These are phyloP conservation scores for Ips typographus DNA, from an alignment of 1,140 invertebrate genomes.

Conservation along the genomic window DNA sequence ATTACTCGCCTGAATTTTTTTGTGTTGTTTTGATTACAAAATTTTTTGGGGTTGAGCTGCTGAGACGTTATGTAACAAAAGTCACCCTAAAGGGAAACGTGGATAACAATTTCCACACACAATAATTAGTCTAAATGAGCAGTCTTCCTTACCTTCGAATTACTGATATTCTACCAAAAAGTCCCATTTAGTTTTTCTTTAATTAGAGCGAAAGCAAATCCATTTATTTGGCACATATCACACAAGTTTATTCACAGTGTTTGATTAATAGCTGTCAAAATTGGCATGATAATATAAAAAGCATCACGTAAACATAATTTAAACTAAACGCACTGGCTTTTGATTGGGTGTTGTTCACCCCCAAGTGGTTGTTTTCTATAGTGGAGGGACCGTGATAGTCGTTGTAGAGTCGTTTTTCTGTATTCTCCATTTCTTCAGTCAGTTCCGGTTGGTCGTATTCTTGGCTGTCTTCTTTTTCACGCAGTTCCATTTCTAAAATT, in stretches of 20 bases:
- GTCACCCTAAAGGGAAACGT: background rate
- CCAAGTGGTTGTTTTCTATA: slow-evolving; percentile 43
- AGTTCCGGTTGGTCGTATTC: slow-evolving; percentile 39
- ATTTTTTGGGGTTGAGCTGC: too few relatives aligned
- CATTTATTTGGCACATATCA: slow-evolving; percentile 53
- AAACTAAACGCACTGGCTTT: slow-evolving; percentile 24
- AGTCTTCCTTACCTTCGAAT: slow-evolving; percentile 24
- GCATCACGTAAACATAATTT: slow-evolving; percentile 29
- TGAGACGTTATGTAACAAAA: too few relatives aligned
- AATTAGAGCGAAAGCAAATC: slow-evolving; percentile 45
- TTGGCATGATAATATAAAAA: slow-evolving; percentile 39
- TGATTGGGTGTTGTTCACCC: slow-evolving; percentile 38
- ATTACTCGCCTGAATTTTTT: background rate
- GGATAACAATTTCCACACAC: background rate
- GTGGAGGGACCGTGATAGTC: slow-evolving; percentile 48
- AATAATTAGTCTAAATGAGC: slow-evolving; percentile 25
- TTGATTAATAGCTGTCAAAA: slow-evolving; percentile 44
- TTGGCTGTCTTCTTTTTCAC: slow-evolving; percentile 42
- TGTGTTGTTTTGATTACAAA: too few relatives aligned
- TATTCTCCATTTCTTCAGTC: slow-evolving; percentile 41
- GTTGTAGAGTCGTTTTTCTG: slow-evolving; percentile 45
- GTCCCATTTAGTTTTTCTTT: slow-evolving; percentile 5
- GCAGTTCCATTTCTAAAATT: slow-evolving; percentile 50
- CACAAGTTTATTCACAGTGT: slow-evolving; percentile 42
- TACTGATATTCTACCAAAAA: slow-evolving; percentile 25